Conservation (phyloP, 2,797 vertebrate species). For the Alosa sapidissima region DNA sequence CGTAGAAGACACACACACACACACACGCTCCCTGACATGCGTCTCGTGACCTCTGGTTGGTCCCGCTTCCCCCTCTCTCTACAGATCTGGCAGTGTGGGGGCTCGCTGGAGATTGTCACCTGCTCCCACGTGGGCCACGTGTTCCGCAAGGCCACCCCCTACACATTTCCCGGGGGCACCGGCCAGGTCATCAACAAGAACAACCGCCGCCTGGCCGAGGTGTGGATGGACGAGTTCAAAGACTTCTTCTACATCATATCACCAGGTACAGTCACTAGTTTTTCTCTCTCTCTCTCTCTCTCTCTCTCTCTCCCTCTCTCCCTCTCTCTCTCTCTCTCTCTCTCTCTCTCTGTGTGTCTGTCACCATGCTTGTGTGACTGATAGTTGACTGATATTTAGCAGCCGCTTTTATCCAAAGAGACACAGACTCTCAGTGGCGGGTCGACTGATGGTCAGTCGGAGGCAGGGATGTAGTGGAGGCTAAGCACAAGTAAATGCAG, state of each 20-base stretch:
- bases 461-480: too few species aligned
- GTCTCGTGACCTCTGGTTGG: not conserved
- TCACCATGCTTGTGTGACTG: not conserved
- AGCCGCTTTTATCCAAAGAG: too few species aligned
- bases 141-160: conserved; percentile 97
- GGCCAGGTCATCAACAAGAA: conserved; percentile 99
- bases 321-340: not conserved
- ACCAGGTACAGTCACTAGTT: conserved; percentile 76
- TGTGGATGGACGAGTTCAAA: conserved; percentile 96
- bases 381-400: too few species aligned
- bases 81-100: conserved; percentile 97
- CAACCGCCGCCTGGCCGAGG: conserved; percentile 93
- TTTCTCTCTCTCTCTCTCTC: not conserved
- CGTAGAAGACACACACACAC: not conserved
- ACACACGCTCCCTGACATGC: too few species aligned
- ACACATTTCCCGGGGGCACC: conserved; percentile 96
- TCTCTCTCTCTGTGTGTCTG: not conserved
- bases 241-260: conserved; percentile 99
- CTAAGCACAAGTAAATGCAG: too few species aligned
- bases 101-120: conserved; percentile 94
- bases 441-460: too few species aligned
- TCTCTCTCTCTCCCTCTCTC: not conserved
- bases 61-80: not conserved
- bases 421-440: too few species aligned
- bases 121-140: conserved; percentile 97